Percentiles rank a stretch among this genome's conserved stretches.
Conservation (phyloP, 2,113 vertebrate genomes). For the Actenoides hombroni region DNA sequence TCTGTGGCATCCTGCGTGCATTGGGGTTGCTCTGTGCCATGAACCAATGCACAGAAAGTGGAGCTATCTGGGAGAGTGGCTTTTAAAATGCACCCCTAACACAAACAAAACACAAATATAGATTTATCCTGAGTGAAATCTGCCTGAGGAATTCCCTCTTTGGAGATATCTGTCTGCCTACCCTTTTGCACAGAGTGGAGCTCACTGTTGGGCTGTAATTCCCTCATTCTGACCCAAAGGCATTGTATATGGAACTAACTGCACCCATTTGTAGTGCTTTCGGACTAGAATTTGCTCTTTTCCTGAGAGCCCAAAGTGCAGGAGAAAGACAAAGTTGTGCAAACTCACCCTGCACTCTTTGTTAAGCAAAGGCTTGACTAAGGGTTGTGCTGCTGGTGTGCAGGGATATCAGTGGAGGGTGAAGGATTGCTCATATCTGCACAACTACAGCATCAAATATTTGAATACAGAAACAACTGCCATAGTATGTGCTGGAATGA, state of each 20-base stretch:
- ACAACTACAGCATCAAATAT: background rate
- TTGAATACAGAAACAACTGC: background rate
- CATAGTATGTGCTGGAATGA: rapidly evolving
- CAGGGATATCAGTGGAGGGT: background rate
- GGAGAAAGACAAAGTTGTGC: background rate
- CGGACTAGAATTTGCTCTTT: background rate
- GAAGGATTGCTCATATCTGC: background rate
- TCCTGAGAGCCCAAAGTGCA: background rate
- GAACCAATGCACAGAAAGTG: background rate
- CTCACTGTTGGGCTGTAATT: rapidly evolving
- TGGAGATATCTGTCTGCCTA: background rate
- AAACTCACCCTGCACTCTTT: background rate
- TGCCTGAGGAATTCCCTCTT: background rate
- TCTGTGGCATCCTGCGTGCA: background rate
- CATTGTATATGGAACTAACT: background rate
- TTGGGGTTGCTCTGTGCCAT: background rate
- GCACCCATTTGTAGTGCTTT: background rate
- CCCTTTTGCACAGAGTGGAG: background rate
- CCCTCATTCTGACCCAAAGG: background rate
- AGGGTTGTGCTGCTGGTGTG: rapidly evolving
- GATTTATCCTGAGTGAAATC: background rate
- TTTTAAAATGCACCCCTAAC: background rate
- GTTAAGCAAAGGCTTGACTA: background rate
- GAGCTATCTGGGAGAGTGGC: background rate
- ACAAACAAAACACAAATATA: background rate